phyloP scores from a whole-genome alignment of 2,113 vertebrate species.

The human region GRCh38 chr2:198232501-198233000 shows the following conservation, averaged over 20 bases:
- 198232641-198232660: background rate
- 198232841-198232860: background rate
- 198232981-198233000: background rate
- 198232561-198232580: background rate
- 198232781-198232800: background rate
- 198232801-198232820: background rate
- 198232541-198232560: background rate
- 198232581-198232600: constrained; percentile 10
- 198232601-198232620: background rate
- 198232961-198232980: background rate
- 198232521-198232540: constrained; percentile 3
- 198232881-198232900: background rate
- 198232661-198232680: background rate
- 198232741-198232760: background rate
- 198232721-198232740: background rate
- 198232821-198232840: background rate
- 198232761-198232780: background rate
- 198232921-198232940: background rate
- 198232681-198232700: background rate
- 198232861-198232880: background rate
- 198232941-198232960: background rate
- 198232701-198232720: background rate
- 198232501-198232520: background rate
- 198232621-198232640: background rate
- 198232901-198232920: background rate